These are phyloP conservation scores for Empis stercorea DNA, from an alignment of 2,888 invertebrate species.

Conservation along the genomic window DNA sequence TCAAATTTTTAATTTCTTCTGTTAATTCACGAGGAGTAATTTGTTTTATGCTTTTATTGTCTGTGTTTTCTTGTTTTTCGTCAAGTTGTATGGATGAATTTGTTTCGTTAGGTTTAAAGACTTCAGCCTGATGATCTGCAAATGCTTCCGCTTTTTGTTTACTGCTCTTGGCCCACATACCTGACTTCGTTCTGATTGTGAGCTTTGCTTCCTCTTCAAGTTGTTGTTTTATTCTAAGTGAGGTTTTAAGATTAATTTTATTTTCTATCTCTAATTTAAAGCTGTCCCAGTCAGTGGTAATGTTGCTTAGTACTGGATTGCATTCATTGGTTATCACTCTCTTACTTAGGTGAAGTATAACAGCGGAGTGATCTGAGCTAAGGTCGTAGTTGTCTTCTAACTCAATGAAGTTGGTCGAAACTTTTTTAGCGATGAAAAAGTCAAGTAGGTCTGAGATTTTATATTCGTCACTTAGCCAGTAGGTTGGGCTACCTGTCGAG, in stretches of 20 bases:
- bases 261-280: too few species aligned
- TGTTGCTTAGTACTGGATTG: neutral
- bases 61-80: neutral
- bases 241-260: too few species aligned
- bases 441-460: conserved; percentile 4
- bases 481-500: neutral
- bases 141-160: too few species aligned
- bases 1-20: conserved; percentile 6
- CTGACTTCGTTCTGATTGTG: neutral
- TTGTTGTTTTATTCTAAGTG: too few species aligned
- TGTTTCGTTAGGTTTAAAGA: too few species aligned
- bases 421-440: neutral
- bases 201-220: too few species aligned
- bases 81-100: too few species aligned
- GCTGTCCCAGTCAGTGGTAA: too few species aligned
- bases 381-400: neutral
- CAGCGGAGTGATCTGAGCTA: conserved; percentile 1
- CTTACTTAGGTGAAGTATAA: neutral
- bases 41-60: neutral
- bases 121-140: neutral
- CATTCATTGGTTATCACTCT: neutral
- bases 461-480: conserved; percentile 1
- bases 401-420: neutral
- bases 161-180: too few species aligned
- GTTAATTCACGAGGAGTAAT: too few species aligned